Evolutionary conservation across 2,797 vertebrate species (phyloP).

Genomic region (Enteromius treurensis): DNA sequence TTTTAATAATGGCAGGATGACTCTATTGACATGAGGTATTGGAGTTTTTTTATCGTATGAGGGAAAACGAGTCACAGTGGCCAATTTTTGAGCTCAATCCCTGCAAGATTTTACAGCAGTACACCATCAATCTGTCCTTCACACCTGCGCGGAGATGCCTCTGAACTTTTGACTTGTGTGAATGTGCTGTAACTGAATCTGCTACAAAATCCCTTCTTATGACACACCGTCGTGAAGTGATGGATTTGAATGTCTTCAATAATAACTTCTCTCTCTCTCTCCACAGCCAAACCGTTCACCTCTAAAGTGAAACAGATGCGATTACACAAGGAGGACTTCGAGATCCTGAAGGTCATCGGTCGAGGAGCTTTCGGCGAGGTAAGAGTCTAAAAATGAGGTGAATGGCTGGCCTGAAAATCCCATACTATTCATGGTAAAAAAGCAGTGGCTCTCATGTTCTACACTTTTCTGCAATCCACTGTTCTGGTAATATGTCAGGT

Average conservation of each 20-base stretch:
- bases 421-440: background rate
- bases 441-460: background rate
- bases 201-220: conserved; percentile 8
- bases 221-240: conserved; percentile 4
- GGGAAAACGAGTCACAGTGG: background rate
- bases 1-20: background rate
- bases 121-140: background rate
- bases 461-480: background rate
- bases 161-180: conserved; percentile 17
- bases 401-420: background rate
- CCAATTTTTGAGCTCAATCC: background rate
- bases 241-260: conserved; percentile 27
- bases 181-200: conserved; percentile 32
- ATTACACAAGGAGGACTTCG: conserved; percentile 88
- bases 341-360: conserved; percentile 88
- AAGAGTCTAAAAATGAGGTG: conserved; percentile 52
- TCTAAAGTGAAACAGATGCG: conserved; percentile 88
- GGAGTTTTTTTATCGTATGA: background rate
- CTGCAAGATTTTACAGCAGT: background rate
- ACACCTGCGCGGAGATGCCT: conserved; percentile 12
- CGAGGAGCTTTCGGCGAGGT: conserved; percentile 90
- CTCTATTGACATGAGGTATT: background rate
- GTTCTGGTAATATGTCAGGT: background rate
- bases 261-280: conserved; percentile 50
- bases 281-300: conserved; percentile 87